Base-by-base conservation (phyloP, 2,113 vertebrate genomes). In the Nycticorax nycticorax region DNA sequence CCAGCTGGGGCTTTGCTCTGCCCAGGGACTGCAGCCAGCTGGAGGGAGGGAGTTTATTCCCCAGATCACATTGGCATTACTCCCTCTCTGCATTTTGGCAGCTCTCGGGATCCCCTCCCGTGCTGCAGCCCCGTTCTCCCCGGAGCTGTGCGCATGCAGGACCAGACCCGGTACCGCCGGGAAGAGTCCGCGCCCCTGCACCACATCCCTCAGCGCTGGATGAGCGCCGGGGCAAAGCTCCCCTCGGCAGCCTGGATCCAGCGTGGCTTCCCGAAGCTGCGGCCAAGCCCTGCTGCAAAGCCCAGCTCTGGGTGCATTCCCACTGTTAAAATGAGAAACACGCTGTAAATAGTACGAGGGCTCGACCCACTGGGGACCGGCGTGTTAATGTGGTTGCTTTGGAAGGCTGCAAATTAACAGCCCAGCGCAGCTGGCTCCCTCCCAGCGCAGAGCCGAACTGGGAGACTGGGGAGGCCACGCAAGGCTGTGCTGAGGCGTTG, bases 351-450 rank as follows among this genome's bases (percentile, higher is more conserved):
- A 57, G 39, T 3, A 9, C 1, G 1, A 60, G 4, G 32, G 56
- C 35, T 75, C 5, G 18, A n/a, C 33, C 52, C 4, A 0, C 78
- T 22, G 69, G 74, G 59, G 39, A 60, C 1, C 2, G 1, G 5
- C 3, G 2, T 9, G 5, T 74, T 53, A 32, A 89, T 43, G 35
- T 0, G 2, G 52, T 7, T 39, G 55, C n/a, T 85, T 55, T 85
- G 77, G 53, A 48, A 73, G 28, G 79, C 75, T 92, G 66, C 41
- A 62, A 16, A 60, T 37, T 5, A 52, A 45, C 4, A 1, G 45
- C 13, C 39, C 37, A n/a, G 75, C 59, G 33, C 72, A 91, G 84
- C 91, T 76, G 67, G 57, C 48, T 47, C 62, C 60, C 64, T 77
- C 66, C 83, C 68, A 53, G 62, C 2, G 50, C 60, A 41, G 26